Evolutionary conservation across 2,888 invertebrate genomes (phyloP).

Genomic region (Pristionchus entomophagus): DNA sequence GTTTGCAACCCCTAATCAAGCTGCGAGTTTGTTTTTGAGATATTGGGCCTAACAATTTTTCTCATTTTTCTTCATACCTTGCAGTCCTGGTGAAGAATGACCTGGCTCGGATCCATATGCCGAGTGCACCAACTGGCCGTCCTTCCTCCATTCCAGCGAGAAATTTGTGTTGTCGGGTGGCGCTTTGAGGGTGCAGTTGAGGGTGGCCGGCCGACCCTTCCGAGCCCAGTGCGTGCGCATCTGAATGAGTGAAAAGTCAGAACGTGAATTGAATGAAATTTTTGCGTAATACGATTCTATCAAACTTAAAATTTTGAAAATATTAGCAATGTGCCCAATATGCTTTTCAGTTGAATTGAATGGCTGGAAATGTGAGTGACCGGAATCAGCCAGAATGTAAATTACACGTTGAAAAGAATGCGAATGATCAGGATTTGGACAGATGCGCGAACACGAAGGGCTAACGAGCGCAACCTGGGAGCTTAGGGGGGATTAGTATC

Average conservation of each 20-base stretch:
- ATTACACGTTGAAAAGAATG: no score
- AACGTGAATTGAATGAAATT: not conserved
- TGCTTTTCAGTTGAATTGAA: not conserved
- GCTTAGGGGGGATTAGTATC: not conserved
- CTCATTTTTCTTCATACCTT: no score
- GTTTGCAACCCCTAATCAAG: no score
- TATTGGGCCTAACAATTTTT: no score
- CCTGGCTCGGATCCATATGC: constrained; percentile 16
- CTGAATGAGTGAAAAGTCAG: not conserved
- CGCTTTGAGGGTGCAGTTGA: constrained; percentile 35
- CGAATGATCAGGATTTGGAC: no score
- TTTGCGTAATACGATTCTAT: no score
- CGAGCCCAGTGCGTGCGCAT: constrained; percentile 47
- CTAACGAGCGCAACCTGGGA: not conserved
- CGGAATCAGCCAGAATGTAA: not conserved
- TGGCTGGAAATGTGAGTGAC: not conserved
- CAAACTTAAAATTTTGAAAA: not conserved
- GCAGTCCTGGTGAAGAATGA: constrained; percentile 42
- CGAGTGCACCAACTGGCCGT: constrained; percentile 41
- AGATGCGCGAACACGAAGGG: not conserved
- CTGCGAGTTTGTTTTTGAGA: no score
- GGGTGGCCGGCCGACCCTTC: constrained; percentile 30
- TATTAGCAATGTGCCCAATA: not conserved
- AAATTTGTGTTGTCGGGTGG: constrained; percentile 20
- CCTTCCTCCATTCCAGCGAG: constrained; percentile 44